Percentiles rank a stretch among this genome's conserved stretches.
Conservation (phyloP, 2,888 invertebrate genomes). For the Dastarcus helophoroides region DNA sequence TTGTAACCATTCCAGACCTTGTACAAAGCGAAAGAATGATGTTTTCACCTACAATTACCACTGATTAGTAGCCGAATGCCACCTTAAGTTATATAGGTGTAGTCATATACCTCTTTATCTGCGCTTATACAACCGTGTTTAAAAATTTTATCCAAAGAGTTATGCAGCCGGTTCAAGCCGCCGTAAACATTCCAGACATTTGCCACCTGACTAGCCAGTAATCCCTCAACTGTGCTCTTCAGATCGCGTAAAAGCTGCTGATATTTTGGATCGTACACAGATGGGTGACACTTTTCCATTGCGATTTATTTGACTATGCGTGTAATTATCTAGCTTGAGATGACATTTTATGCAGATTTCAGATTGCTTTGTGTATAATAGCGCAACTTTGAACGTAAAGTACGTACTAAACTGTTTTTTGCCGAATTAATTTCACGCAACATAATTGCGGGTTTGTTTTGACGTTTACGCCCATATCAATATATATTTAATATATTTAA, state of each 20-base stretch:
- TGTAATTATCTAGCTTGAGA: too few relatives aligned
- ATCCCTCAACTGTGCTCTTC: conserved; percentile 45
- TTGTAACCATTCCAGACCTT: conserved; percentile 49
- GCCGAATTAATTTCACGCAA: too few relatives aligned
- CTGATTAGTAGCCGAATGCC: background rate
- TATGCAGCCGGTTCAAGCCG: conserved; percentile 44
- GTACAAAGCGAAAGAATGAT: conserved; percentile 45
- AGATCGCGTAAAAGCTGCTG: conserved; percentile 42
- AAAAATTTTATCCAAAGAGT: conserved; percentile 44
- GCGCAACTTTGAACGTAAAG: too few relatives aligned
- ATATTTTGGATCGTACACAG: too few relatives aligned
- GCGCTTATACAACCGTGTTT: conserved; percentile 40
- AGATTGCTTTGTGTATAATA: too few relatives aligned
- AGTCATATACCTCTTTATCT: conserved; percentile 5
- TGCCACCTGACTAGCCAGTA: conserved; percentile 42
- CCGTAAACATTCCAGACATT: conserved; percentile 52
- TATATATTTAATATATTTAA: too few relatives aligned
- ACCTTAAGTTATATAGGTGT: background rate
- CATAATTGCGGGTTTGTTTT: too few relatives aligned
- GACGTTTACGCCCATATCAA: too few relatives aligned
- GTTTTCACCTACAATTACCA: conserved; percentile 38
- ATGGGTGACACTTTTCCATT: too few relatives aligned
- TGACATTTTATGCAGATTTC: too few relatives aligned
- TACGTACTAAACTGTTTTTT: too few relatives aligned
- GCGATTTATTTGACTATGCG: too few relatives aligned